Conservation (phyloP, 2,113 vertebrate species). For the Pelobates fuscus region DNA sequence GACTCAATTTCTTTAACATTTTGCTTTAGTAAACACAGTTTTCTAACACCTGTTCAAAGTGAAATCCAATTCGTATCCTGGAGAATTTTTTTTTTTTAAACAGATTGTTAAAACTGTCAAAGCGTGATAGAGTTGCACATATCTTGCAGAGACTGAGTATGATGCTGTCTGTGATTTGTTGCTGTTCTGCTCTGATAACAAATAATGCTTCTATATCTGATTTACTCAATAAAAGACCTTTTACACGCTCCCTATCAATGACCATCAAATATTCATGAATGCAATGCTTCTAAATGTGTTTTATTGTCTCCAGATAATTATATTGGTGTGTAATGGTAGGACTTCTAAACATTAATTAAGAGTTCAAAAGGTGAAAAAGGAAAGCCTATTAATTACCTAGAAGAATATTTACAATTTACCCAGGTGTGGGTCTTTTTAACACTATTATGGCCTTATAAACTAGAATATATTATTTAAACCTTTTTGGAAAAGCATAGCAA, state of each 20-base stretch:
- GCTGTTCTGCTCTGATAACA: neutral
- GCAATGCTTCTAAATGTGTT: neutral
- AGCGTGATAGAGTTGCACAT: neutral
- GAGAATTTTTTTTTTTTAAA: too few species aligned
- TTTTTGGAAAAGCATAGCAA: too few species aligned
- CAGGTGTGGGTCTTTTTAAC: neutral
- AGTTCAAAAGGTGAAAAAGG: constrained; percentile 29
- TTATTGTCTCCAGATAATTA: constrained; percentile 32
- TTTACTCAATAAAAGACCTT: neutral
- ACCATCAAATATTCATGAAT: constrained; percentile 41
- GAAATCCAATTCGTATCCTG: too few species aligned
- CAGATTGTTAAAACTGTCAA: neutral
- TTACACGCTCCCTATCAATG: constrained; percentile 34
- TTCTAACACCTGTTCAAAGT: too few species aligned
- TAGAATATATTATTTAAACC: too few species aligned
- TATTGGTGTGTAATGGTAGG: constrained; percentile 22
- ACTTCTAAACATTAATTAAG: constrained; percentile 38
- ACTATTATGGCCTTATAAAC: neutral
- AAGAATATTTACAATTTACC: constrained; percentile 11
- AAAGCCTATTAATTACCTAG: neutral
- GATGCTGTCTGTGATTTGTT: neutral
- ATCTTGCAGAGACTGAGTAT: neutral
- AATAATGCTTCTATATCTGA: neutral
- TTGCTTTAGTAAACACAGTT: too few species aligned
- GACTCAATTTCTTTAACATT: too few species aligned